Evolutionary conservation across 2,113 vertebrate genomes (phyloP).

Genomic region (Camelus dromedarius): DNA sequence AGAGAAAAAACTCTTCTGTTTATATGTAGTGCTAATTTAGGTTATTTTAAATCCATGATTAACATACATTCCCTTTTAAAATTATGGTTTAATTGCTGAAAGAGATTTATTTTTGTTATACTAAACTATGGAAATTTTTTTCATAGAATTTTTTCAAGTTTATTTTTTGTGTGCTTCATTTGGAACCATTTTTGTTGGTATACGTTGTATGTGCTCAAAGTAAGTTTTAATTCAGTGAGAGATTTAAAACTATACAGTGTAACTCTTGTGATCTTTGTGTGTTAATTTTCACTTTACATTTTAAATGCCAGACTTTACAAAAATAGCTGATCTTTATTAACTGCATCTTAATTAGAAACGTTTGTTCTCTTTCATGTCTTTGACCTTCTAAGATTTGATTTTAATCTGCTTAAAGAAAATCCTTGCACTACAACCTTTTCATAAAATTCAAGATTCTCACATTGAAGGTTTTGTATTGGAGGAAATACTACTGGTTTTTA

Average conservation of each 20-base stretch:
- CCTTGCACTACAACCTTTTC: constrained; percentile 81
- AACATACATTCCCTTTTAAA: constrained; percentile 79
- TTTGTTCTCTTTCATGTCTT: constrained; percentile 67
- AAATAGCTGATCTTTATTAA: constrained; percentile 55
- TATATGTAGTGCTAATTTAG: constrained; percentile 78
- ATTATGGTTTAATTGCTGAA: constrained; percentile 74
- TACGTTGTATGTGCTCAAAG: constrained; percentile 70
- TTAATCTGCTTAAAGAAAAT: constrained; percentile 75
- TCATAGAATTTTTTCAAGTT: constrained; percentile 77
- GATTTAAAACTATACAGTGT: constrained; percentile 66
- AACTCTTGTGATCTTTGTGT: constrained; percentile 61
- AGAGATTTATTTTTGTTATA: constrained; percentile 81
- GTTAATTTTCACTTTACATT: constrained; percentile 66
- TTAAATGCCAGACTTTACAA: constrained; percentile 73
- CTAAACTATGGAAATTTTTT: constrained; percentile 61
- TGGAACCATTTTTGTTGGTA: constrained; percentile 67
- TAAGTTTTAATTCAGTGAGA: constrained; percentile 60
- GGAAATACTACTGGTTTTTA: constrained; percentile 81
- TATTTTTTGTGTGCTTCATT: constrained; percentile 78
- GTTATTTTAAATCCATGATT: constrained; percentile 71
- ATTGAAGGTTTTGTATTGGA: constrained; percentile 77
- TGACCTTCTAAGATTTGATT: constrained; percentile 66
- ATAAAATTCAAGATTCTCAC: constrained; percentile 74
- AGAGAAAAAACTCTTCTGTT: constrained; percentile 75
- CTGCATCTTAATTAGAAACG: constrained; percentile 64